Evolutionary conservation across 2,888 invertebrate genomes (phyloP).

Genomic region (Bhutanitis thaidina): DNA sequence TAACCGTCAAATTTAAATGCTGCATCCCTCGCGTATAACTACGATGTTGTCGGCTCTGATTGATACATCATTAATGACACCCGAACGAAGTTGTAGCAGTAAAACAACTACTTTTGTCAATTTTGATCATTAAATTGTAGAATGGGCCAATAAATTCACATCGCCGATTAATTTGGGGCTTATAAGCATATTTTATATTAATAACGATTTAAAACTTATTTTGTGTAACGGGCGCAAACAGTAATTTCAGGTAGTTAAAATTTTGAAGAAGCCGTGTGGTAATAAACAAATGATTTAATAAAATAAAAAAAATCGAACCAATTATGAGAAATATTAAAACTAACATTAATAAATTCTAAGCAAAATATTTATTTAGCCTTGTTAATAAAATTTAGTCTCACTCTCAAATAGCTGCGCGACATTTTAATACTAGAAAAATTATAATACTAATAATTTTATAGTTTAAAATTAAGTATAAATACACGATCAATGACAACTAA

Average conservation of each 20-base stretch:
- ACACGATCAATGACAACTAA: too few species aligned
- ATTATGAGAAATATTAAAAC: too few species aligned
- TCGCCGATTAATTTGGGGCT: constrained; percentile 53
- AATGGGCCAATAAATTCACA: constrained; percentile 59
- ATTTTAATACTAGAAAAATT: too few species aligned
- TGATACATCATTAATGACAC: constrained; percentile 70
- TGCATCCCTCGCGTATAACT: constrained; percentile 36
- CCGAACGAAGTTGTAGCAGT: constrained; percentile 52
- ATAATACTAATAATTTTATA: too few species aligned
- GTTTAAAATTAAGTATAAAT: too few species aligned
- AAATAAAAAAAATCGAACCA: too few species aligned
- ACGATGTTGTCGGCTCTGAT: constrained; percentile 38
- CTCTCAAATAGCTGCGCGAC: too few species aligned
- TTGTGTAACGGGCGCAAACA: constrained; percentile 48
- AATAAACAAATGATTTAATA: too few species aligned
- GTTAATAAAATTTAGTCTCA: too few species aligned
- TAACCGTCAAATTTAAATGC: constrained; percentile 35
- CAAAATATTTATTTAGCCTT: too few species aligned
- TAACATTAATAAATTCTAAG: too few species aligned
- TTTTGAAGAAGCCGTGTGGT: too few species aligned
- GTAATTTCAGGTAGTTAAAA: constrained; percentile 24
- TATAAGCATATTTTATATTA: constrained; percentile 39
- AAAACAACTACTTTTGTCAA: constrained; percentile 59
- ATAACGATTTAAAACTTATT: constrained; percentile 40
- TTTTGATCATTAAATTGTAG: constrained; percentile 58